These are phyloP conservation scores for Orthosia cruda DNA, from an alignment of 2,888 invertebrate genomes.

Conservation along the genomic window DNA sequence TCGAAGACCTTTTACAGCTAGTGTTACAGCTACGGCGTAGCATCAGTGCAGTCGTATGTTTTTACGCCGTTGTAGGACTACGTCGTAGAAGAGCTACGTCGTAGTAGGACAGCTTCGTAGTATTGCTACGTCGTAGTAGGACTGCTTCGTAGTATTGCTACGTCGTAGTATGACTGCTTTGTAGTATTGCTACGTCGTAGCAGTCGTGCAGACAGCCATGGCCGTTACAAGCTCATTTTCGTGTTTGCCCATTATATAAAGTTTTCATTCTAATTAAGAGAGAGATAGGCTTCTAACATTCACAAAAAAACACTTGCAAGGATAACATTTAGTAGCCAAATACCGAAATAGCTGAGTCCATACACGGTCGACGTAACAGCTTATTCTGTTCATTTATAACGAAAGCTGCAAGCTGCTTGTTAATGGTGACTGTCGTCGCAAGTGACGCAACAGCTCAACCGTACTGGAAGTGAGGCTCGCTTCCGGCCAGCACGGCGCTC, in stretches of 20 bases:
- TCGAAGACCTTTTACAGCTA: slow-evolving; percentile 1
- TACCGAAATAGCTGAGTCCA: no score
- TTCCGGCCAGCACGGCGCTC: background rate
- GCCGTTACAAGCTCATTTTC: background rate
- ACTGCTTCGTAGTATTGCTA: background rate
- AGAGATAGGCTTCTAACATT: background rate
- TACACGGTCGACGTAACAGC: background rate
- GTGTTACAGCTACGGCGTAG: slow-evolving; percentile 14
- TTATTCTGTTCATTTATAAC: slow-evolving; percentile 27
- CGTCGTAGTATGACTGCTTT: background rate
- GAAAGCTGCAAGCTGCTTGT: slow-evolving; percentile 27
- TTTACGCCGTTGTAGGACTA: background rate
- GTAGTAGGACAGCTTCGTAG: background rate
- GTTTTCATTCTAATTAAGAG: background rate
- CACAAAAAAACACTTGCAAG: background rate
- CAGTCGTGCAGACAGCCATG: background rate
- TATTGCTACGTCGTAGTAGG: background rate
- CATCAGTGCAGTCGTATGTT: background rate
- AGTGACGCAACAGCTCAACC: slow-evolving; percentile 38
- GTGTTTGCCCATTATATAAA: background rate
- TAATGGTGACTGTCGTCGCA: slow-evolving; percentile 22
- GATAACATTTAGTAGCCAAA: background rate
- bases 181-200: background rate
- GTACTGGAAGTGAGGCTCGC: slow-evolving; percentile 19
- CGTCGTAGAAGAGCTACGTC: background rate